Base-by-base conservation (phyloP, 1,140 invertebrate genomes). In the Phocides pigmalion region DNA sequence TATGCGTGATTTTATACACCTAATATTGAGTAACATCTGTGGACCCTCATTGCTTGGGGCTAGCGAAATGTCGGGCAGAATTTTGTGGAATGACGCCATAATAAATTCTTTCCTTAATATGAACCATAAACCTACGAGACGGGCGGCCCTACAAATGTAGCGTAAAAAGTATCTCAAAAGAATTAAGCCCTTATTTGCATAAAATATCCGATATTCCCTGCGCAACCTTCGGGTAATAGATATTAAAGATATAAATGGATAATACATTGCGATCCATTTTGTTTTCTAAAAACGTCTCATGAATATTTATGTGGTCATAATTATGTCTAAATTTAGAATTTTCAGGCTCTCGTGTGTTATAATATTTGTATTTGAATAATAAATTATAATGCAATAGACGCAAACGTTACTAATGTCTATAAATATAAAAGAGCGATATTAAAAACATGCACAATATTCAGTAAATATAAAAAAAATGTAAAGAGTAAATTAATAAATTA, bases 51-150 rank as follows among this genome's bases (percentile, higher is more conserved):
- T 76, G 72, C 67, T 66, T 51, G 54, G 61, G 76, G 68, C 63
- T 62, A 56, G 56, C 68, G 71, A 75, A 70, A 69, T 75, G 76
- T 69, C 62, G 65, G 68, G 58, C 42, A 66, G 64, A 78, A 76
- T 78, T 76, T 74, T 76, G 70, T 73, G 70, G 69, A 76, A 78
- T 76, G 73, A 76, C 73, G 75, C 63, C 64, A 71, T 78, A 77
- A 81, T 81, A 78, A 81, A 74, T 81, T 78, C 70, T 51, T 66
- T 53, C 66, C 63, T 63, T 68, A 71, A 72, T 78, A 81, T 81
- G 71, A 78, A 74, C 73, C 75, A 81, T 78, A 81, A 81, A 80
- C 61, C 66, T 68, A 58, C 39, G 44, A 49, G 58, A 61, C 68
- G 47, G 25, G 47, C 35, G 47, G 32, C 42, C 54, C 62, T 44